These are phyloP conservation scores for Zaprionus gabonicus DNA, from an alignment of 1,140 invertebrate species.

Conservation along the genomic window DNA sequence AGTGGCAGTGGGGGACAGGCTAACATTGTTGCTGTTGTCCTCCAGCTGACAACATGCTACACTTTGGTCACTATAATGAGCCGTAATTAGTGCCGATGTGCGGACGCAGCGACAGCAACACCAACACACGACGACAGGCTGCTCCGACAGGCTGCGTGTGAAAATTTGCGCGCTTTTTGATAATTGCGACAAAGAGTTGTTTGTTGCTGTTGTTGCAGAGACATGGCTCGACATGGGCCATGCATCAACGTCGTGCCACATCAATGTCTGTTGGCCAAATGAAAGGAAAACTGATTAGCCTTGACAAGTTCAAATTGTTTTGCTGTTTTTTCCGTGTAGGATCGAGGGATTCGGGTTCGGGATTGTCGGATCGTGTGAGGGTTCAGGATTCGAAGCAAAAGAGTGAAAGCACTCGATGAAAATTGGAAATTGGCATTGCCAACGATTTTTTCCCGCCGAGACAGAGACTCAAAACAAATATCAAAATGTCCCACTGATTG, in stretches of 20 bases:
- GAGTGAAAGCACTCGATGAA: conserved; percentile 66
- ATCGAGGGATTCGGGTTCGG: conserved; percentile 8
- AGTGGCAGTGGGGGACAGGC: neutral
- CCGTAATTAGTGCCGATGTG: conserved; percentile 78
- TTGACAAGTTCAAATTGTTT: conserved; percentile 82
- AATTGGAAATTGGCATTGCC: conserved; percentile 11
- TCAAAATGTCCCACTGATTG: conserved; percentile 82
- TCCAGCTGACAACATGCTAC: conserved; percentile 80
- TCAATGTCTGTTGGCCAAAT: conserved; percentile 64
- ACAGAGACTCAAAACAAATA: conserved; percentile 47
- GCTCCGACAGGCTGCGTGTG: conserved; percentile 60
- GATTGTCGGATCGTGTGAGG: neutral
- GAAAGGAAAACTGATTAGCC: conserved; percentile 81
- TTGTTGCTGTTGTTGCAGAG: conserved; percentile 22
- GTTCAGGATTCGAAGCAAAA: conserved; percentile 9
- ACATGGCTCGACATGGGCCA: conserved; percentile 57
- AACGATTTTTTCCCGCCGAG: conserved; percentile 32
- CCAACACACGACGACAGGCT: conserved; percentile 12
- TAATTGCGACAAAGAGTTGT: conserved; percentile 63
- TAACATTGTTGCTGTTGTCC: conserved; percentile 45
- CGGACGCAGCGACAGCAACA: conserved; percentile 46
- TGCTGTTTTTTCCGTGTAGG: conserved; percentile 4
- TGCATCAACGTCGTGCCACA: conserved; percentile 77
- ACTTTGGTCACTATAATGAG: conserved; percentile 83
- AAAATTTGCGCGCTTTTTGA: conserved; percentile 81